Base-by-base conservation (phyloP, 2,113 vertebrate genomes). In the Microcebus jonahi region DNA sequence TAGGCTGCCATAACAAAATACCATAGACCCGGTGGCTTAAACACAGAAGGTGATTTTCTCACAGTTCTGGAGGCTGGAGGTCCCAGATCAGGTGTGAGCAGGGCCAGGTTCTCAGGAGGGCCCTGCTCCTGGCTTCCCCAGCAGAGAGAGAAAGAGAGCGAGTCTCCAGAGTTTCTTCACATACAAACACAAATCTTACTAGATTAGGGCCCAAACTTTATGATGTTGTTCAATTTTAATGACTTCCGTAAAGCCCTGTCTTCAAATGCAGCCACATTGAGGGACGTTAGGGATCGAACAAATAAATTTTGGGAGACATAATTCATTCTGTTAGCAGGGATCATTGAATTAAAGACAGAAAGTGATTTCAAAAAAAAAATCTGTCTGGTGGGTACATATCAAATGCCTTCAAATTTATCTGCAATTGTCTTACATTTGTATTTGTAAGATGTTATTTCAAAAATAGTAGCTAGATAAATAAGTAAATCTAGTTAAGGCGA, bases 71-170 rank as follows among this genome's bases (percentile, higher is more conserved):
- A 79, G 31, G 31, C 36, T 23, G 15, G 11, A 11, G 59, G 36
- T 31, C n/a, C 9, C 29, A 10, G 27, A 3, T 1, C 10, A 34
- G 21, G 45, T 17, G 42, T 7, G n/a, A 14, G 42, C 29, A 68
- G 1, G 3, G 20, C 5, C 29, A 15, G 21, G 34, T 39, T 27
- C 55, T 75, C 29, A 18, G 0, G 8, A 34, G 17, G 29, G 14
- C 2, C 1, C 39, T 7, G 27, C 34, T 11, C 23, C 73, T 29
- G 23, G 4, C 14, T n/a, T 27, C 50, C 14, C 15, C 17, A 7
- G n/a, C 13, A 36, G 45, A 2, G 0, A 50, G 34, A 36, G 5
- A 6, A 10, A 45, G 20, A 77, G 2, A 77, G 48, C 18, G 8
- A 36, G 4, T 25, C 65, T 31, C 27, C 25, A 8, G 12, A 2